Evolutionary conservation across 1,140 invertebrate genomes (phyloP).

Genomic region (Brachionus manjavacas): DNA sequence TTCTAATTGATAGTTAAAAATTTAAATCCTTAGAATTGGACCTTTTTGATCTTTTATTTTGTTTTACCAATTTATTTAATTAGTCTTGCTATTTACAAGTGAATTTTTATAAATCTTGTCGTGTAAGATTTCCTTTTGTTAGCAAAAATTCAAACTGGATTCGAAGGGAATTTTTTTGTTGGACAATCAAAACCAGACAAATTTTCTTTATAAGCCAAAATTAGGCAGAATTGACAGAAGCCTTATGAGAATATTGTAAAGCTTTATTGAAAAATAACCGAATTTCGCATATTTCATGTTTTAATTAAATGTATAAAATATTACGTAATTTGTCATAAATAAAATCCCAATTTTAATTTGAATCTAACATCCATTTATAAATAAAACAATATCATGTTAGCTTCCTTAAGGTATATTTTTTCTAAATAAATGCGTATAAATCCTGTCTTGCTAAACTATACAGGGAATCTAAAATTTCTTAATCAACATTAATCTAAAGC

Average conservation of each 20-base stretch:
- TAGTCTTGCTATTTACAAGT: not conserved
- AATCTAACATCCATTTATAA: not conserved
- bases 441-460: no score
- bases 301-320: not conserved
- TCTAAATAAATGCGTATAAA: not conserved
- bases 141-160: not conserved
- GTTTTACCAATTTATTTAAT: not conserved
- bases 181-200: not conserved
- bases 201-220: not conserved
- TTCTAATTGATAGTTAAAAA: not conserved
- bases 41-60: not conserved
- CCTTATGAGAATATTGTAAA: not conserved
- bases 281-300: not conserved
- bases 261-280: not conserved
- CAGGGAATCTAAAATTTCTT: not conserved
- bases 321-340: constrained; percentile 16
- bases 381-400: not conserved
- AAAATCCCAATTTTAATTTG: not conserved
- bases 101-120: not conserved
- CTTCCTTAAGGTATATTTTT: not conserved
- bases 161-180: not conserved
- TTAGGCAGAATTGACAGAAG: not conserved
- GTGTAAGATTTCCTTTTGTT: not conserved
- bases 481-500: not conserved
- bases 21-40: not conserved